Base-by-base conservation (phyloP, 2,888 invertebrate species). In the Drosophila colorata region DNA sequence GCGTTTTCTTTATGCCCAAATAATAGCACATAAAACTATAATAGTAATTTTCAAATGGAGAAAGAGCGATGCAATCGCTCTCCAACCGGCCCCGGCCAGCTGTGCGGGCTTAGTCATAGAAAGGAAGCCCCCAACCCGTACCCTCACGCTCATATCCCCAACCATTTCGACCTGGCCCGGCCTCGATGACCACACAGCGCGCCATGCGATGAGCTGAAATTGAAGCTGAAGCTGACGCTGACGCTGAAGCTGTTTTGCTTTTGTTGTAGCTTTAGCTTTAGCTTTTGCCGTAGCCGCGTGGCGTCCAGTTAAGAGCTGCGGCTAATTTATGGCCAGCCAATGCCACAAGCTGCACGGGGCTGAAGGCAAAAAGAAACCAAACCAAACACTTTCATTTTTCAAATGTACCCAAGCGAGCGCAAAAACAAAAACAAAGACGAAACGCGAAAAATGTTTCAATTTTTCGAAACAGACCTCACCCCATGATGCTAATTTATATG, bases 21-120 rank as follows among this genome's bases (percentile, higher is more conserved):
- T 85, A 85, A 85, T 85, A 83, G 85, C 88, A 86, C 85, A 87
- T 85, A 85, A 87, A 85, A 85, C 86, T 85, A 87, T 85, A 87
- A 85, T 87, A 86, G 83, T 87, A 86, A 87, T 83, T 83, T 83
- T 81, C 83, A 83, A 83, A 84, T 70, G 81, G 87, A 83, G 83
- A 83, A 83, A 83, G 83, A 83, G 83, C 68, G 83, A 83, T 83
- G 83, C 83, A 87, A 83, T 83, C 83, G 81, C 69, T 64, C 49
- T 38, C 25, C 35, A 46, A 41, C 47, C 55, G 35, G 66, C 63
- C 59, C 56, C 70, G 53, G 74, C 81, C 84, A 83, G 83, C 87
- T 87, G 83, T 76, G 81, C 84, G 81, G 79, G 77, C 81, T 83
- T 83, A 83, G 83, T 83, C 83, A 87, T 83, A 83, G 87, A 84